phyloP scores from a whole-genome alignment of 2,797 vertebrate genomes.

The Pantherophis vulpinus region DNA sequence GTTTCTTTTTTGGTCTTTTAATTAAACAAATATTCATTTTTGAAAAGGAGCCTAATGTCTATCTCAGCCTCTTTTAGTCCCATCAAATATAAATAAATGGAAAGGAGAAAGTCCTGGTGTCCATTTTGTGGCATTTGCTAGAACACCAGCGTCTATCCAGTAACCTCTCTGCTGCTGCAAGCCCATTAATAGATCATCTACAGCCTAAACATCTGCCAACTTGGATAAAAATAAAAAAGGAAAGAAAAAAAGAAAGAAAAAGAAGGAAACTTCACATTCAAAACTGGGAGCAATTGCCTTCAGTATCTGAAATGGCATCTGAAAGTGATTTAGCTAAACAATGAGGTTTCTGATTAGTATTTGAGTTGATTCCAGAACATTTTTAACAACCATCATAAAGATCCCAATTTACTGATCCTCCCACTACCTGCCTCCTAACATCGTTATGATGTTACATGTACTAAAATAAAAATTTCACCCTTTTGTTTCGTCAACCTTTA shows the following conservation, averaged over 20 bases:
- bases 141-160: slow-evolving; percentile 56
- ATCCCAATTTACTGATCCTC: slow-evolving; percentile 84
- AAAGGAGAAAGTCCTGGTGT: slow-evolving; percentile 66
- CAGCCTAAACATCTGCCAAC: slow-evolving; percentile 81
- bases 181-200: slow-evolving; percentile 80
- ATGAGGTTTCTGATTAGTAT: slow-evolving; percentile 89
- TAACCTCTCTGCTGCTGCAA: slow-evolving; percentile 68
- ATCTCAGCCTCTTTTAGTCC: slow-evolving; percentile 50
- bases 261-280: slow-evolving; percentile 80
- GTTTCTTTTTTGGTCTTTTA: slow-evolving; percentile 64
- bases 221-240: slow-evolving; percentile 79
- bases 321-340: slow-evolving; percentile 92
- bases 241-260: slow-evolving; percentile 52
- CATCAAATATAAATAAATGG: slow-evolving; percentile 61
- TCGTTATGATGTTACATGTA: slow-evolving; percentile 71
- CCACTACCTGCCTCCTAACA: slow-evolving; percentile 55
- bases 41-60: slow-evolving; percentile 30
- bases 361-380: slow-evolving; percentile 84
- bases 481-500: slow-evolving; percentile 48
- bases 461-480: slow-evolving; percentile 33
- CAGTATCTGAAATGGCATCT: slow-evolving; percentile 87
- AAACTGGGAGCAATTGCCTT: slow-evolving; percentile 89
- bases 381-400: slow-evolving; percentile 82
- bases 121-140: slow-evolving; percentile 58
- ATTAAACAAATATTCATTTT: slow-evolving; percentile 51